Conservation (phyloP, 2,797 vertebrate species). For the Onychomys arenicola region DNA sequence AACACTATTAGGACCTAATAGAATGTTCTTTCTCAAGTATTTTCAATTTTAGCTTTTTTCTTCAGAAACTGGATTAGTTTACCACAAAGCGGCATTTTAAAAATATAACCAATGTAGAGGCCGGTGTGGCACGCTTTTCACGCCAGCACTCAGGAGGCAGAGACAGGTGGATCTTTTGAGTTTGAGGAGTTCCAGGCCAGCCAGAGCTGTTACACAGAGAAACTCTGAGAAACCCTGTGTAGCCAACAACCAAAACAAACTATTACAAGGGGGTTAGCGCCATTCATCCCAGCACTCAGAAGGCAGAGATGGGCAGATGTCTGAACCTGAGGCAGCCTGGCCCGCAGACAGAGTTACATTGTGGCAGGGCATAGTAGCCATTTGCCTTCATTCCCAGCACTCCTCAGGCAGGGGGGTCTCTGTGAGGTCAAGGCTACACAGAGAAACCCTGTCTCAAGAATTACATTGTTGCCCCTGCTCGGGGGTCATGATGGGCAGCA, state of each 20-base stretch:
- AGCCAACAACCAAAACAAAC: neutral
- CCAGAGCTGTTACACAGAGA: neutral
- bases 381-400: neutral
- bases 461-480: too few species aligned
- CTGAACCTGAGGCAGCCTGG: neutral
- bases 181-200: neutral
- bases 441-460: too few species aligned
- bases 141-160: neutral
- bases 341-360: neutral
- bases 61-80: slow-evolving; percentile 37
- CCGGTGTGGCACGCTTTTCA: neutral
- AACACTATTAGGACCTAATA: neutral
- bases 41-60: neutral
- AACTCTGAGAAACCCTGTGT: neutral
- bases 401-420: too few species aligned
- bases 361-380: too few species aligned
- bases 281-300: neutral
- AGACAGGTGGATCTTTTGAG: neutral
- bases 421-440: too few species aligned
- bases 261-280: neutral
- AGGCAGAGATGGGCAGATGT: neutral
- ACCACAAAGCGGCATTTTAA: slow-evolving; percentile 25
- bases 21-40: neutral
- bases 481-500: too few species aligned
- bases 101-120: neutral